phyloP scores from a whole-genome alignment of 37 sponge, comb jelly and placozoan species.

The Hormiphora californensis region DNA sequence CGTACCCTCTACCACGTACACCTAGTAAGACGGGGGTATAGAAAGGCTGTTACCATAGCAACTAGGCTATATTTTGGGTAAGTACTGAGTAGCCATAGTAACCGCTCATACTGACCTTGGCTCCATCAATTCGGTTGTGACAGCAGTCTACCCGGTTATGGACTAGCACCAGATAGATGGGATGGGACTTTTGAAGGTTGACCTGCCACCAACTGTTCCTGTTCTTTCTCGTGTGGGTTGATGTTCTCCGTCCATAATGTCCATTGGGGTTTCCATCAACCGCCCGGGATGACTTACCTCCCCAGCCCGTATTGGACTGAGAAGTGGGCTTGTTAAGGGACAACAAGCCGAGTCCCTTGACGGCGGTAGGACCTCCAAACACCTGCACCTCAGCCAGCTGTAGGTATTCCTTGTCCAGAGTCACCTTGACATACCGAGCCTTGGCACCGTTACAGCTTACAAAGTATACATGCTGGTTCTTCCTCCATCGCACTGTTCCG shows the following conservation, averaged over 20 bases:
- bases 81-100: no score
- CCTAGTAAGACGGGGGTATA: no score
- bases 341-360: not conserved
- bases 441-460: not conserved
- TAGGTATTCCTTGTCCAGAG: not conserved
- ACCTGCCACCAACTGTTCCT: slow-evolving; percentile 1
- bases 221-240: not conserved
- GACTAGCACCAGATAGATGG: not conserved
- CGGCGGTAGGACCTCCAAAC: no score
- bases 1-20: not conserved
- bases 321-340: not conserved
- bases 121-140: not conserved
- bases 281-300: not conserved
- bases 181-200: not conserved
- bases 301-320: not conserved
- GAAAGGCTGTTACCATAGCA: no score
- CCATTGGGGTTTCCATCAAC: not conserved
- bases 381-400: not conserved
- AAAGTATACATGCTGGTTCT: not conserved
- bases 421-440: not conserved
- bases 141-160: not conserved
- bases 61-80: no score
- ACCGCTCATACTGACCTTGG: not conserved
- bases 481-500: not conserved
- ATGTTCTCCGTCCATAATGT: not conserved